phyloP scores from a whole-genome alignment of 2,888 invertebrate genomes.

The Serripes groenlandicus region DNA sequence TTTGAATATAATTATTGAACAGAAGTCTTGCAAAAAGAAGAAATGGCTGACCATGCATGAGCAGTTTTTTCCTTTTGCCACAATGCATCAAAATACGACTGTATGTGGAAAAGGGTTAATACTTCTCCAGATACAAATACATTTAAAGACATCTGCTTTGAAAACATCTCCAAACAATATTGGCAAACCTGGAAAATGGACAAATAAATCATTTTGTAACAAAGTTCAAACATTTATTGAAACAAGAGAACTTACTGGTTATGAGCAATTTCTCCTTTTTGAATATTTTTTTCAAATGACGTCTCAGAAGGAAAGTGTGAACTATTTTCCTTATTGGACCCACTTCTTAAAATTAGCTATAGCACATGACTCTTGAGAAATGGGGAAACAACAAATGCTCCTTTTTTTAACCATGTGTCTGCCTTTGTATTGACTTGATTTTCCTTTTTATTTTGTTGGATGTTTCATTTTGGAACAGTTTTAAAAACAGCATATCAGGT shows the following conservation, averaged over 20 bases:
- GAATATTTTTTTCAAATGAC: not conserved
- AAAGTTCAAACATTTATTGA: not conserved
- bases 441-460: too few species aligned
- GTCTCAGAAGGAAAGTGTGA: not conserved
- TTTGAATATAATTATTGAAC: too few species aligned
- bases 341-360: not conserved
- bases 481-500: too few species aligned
- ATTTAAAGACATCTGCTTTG: not conserved
- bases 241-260: not conserved
- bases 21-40: too few species aligned
- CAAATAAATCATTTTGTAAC: not conserved
- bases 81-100: too few species aligned
- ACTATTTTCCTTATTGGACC: not conserved
- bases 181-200: not conserved
- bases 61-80: too few species aligned
- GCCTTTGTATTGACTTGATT: too few species aligned
- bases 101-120: too few species aligned
- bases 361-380: not conserved
- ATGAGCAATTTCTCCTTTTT: not conserved
- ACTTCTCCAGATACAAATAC: not conserved
- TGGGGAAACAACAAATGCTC: not conserved
- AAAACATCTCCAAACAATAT: not conserved
- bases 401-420: not conserved
- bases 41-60: too few species aligned
- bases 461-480: too few species aligned